These are phyloP conservation scores for Cercopithecus mitis DNA, from an alignment of 2,797 vertebrate species.

Conservation along the genomic window DNA sequence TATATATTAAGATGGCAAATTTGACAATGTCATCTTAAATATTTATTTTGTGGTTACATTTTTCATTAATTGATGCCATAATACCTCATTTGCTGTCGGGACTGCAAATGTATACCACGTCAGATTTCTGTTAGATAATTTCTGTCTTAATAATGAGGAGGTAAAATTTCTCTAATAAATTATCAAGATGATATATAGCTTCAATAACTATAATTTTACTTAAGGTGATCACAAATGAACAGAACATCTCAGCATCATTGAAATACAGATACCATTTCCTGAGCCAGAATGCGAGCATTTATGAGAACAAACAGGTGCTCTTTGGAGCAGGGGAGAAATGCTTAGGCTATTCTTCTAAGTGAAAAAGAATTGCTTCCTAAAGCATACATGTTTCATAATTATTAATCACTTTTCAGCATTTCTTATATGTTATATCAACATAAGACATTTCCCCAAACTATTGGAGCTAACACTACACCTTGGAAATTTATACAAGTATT, in stretches of 20 bases:
- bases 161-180: slow-evolving; percentile 47
- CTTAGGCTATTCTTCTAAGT: not conserved
- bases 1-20: slow-evolving; percentile 14
- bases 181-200: slow-evolving; percentile 27
- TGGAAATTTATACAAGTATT: not conserved
- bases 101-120: not conserved
- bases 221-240: slow-evolving; percentile 21
- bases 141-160: not conserved
- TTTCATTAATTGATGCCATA: not conserved
- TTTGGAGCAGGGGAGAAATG: not conserved
- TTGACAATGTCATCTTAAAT: slow-evolving; percentile 35
- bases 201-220: slow-evolving; percentile 44
- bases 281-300: not conserved
- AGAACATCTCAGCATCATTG: not conserved
- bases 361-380: not conserved
- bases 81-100: slow-evolving; percentile 12
- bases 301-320: not conserved
- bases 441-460: not conserved
- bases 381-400: not conserved
- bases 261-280: not conserved
- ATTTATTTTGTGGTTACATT: slow-evolving; percentile 12
- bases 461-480: not conserved
- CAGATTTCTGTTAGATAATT: not conserved
- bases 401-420: not conserved
- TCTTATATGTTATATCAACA: not conserved